Base-by-base conservation (phyloP, 2,113 vertebrate genomes). In the Nothoprocta perdicaria region DNA sequence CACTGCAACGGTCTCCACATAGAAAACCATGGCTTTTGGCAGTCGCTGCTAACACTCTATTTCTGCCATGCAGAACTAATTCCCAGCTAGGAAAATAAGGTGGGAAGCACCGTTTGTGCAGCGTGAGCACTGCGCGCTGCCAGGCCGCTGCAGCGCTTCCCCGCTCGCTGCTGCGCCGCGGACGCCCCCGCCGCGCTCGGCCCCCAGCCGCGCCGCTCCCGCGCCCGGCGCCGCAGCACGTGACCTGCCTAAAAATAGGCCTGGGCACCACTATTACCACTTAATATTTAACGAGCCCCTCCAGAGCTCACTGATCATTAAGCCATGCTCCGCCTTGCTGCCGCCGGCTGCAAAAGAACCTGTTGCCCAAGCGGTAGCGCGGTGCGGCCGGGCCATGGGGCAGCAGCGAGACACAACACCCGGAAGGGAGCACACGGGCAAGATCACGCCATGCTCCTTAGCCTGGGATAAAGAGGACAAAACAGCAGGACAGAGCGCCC, bases 71-170 rank as follows among this genome's bases (percentile, higher is more conserved):
- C 3, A 24, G 48, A 58, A 72, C 48, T 63, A 27, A 48, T 61
- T 27, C 66, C 43, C 40, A 19, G 24, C 68, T 66, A 14, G 3
- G 10, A 52, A 75, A 80, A 52, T 72, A 52, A 41, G 22, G 31
- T 38, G n/a, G 17, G 29, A 50, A 26, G 50, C 24, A 13, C 43
- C 19, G 14, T 7, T 72, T 33, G 18, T 21, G 5, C 41, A 3
- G 26, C 2, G 7, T 0, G 2, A 24, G 4, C 2, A 0, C 57
- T 31, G 77, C 45, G 17, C 6, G 2, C 0, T 0, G 21, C 35
- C 4, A 1, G 45, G 62, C 8, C 35, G 35, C 35, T 38, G 35
- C 35, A 8, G 35, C 35, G 8, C 35, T 38, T 38, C 35, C 41
- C 41, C 41, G 41, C 41, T 43, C 41, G 41, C 41, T 43, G 12